phyloP scores from a whole-genome alignment of 2,797 vertebrate species.

The Sebastes hubbsi region DNA sequence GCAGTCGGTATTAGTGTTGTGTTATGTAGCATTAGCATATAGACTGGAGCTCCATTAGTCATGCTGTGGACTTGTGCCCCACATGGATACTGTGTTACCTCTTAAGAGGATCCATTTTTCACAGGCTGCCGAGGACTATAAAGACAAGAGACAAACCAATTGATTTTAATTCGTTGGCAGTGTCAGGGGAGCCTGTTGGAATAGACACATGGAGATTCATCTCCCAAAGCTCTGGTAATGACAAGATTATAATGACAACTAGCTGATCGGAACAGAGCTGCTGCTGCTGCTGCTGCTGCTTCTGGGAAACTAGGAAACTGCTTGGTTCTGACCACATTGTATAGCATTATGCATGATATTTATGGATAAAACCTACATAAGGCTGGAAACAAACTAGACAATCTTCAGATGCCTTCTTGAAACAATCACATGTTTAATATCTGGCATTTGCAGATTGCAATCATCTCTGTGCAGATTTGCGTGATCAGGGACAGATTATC shows the following conservation, averaged over 20 bases:
- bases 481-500: not conserved
- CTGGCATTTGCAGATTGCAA: not conserved
- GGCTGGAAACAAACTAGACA: not conserved
- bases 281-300: slow-evolving; percentile 10
- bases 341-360: not conserved
- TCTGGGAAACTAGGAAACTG: not conserved
- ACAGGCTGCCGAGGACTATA: slow-evolving; percentile 71
- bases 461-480: not conserved
- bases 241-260: slow-evolving; percentile 54
- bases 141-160: slow-evolving; percentile 82
- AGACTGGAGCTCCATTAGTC: slow-evolving; percentile 73
- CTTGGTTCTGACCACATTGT: not conserved
- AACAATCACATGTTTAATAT: not conserved
- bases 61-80: slow-evolving; percentile 63
- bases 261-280: slow-evolving; percentile 30
- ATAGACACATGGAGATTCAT: slow-evolving; percentile 72
- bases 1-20: slow-evolving; percentile 70
- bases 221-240: slow-evolving; percentile 50
- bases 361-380: not conserved
- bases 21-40: slow-evolving; percentile 78
- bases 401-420: not conserved
- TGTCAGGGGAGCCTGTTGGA: slow-evolving; percentile 64
- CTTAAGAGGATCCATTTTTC: slow-evolving; percentile 78
- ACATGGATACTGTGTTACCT: slow-evolving; percentile 74
- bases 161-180: slow-evolving; percentile 79